These are phyloP conservation scores for Grallaria varia DNA, from an alignment of 2,113 vertebrate species.

Conservation along the genomic window DNA sequence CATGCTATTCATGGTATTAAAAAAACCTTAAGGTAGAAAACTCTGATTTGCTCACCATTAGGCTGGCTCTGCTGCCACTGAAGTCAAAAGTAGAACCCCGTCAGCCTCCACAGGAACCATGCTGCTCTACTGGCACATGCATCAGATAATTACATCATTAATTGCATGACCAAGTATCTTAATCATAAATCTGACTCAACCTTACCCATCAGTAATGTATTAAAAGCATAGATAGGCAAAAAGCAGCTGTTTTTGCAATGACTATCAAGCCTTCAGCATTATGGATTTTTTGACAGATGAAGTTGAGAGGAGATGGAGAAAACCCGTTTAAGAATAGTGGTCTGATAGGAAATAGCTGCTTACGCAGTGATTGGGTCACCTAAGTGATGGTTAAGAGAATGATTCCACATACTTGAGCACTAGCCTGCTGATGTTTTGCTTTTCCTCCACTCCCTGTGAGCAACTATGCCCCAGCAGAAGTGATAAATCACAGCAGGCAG, in stretches of 20 bases:
- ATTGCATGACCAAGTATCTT: conserved; percentile 26
- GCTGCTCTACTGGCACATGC: not conserved
- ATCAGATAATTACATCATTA: not conserved
- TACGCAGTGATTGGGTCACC: not conserved
- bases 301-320: not conserved
- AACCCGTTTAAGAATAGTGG: not conserved
- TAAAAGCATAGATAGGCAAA: conserved; percentile 2
- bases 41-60: not conserved
- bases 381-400: not conserved
- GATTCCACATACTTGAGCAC: not conserved
- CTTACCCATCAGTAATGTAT: not conserved
- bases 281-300: not conserved
- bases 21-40: conserved; percentile 10
- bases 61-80: not conserved
- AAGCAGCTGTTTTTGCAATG: not conserved
- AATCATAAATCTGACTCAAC: conserved; percentile 41
- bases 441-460: not conserved
- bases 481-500: too few species aligned
- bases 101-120: not conserved
- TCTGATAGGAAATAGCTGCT: not conserved
- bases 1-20: not conserved
- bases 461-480: not conserved
- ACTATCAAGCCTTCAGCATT: not conserved
- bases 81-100: not conserved
- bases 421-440: not conserved